Base-by-base conservation (phyloP, 1,140 invertebrate genomes). In the Drosophila pallidifrons region DNA sequence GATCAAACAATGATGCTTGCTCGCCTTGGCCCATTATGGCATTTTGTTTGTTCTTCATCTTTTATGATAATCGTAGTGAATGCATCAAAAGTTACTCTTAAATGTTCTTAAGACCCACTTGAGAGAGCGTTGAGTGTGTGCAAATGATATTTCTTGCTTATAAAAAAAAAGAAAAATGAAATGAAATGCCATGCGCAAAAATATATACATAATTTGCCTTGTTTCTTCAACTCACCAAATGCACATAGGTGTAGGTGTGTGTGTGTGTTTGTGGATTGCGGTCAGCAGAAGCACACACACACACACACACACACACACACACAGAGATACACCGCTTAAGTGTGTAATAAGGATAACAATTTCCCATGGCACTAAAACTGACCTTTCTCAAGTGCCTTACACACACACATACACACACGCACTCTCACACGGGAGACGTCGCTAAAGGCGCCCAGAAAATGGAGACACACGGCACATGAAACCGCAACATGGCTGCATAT, bases 341-440 rank as follows among this genome's bases (percentile, higher is more conserved):
- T 81, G 77, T 68, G 76, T 75, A 87, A 79, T 87, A 87, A 82
- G 82, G 76, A 87, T 87, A 87, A 82, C 75, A 77, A 87, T 87
- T 87, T 86, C 82, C 82, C 82, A 75, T 87, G 82, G 52, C 69
- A 77, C 76, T 65, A 58, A 71, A 86, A 86, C 82, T 86, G 82
- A 86, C 82, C 82, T 86, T 82, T 73, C 79, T 86, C 82, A 86
- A 86, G 82, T 82, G 68, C 68, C 68, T 8, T 10, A 43, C 35
- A 25, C n/a, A 43, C 35, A 25, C 60, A 51, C 61, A 67, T 65
- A 64, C 51, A 67, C 54, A 28, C 69, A 58, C 20, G 2, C 8
- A 38, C 52, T 65, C 13, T 52, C 52, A 46, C 46, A 55, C 46
- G 32, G 60, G 58, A 65, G 30, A 60, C 32, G 13, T 60, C 55